Conservation (phyloP, 2,113 vertebrate species). For the Pyrgilauda ruficollis region DNA sequence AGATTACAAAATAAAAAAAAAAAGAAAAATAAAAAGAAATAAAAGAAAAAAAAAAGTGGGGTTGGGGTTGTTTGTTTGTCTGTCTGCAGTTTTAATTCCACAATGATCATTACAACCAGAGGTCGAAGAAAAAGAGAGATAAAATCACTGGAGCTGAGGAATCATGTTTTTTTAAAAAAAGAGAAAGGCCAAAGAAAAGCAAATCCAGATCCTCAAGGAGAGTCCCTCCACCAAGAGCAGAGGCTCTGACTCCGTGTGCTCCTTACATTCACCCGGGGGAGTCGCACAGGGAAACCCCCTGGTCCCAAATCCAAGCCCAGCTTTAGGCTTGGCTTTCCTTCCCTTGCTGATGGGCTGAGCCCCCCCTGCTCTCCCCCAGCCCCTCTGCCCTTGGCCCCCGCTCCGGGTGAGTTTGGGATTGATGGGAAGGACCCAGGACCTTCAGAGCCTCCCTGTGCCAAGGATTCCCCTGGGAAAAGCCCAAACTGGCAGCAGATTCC, state of each 20-base stretch:
- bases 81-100: slow-evolving; percentile 35
- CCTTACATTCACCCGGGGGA: background rate
- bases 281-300: background rate
- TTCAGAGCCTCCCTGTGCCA: background rate
- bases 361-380: background rate
- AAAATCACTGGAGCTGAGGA: slow-evolving; percentile 28
- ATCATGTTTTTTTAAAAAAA: background rate
- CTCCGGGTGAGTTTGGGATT: accelerated
- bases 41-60: background rate
- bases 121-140: background rate
- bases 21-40: background rate
- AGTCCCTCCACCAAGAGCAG: background rate
- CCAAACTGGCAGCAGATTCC: accelerated
- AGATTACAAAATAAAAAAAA: slow-evolving; percentile 31
- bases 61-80: background rate
- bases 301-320: background rate
- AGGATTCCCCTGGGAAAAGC: background rate
- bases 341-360: background rate
- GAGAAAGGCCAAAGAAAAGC: slow-evolving; percentile 13
- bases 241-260: background rate
- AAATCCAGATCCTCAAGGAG: background rate
- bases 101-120: slow-evolving; percentile 45
- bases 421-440: background rate
- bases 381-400: background rate
- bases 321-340: background rate